These are phyloP conservation scores for Neodiprion fabricii DNA, from an alignment of 1,140 invertebrate species.

Conservation along the genomic window DNA sequence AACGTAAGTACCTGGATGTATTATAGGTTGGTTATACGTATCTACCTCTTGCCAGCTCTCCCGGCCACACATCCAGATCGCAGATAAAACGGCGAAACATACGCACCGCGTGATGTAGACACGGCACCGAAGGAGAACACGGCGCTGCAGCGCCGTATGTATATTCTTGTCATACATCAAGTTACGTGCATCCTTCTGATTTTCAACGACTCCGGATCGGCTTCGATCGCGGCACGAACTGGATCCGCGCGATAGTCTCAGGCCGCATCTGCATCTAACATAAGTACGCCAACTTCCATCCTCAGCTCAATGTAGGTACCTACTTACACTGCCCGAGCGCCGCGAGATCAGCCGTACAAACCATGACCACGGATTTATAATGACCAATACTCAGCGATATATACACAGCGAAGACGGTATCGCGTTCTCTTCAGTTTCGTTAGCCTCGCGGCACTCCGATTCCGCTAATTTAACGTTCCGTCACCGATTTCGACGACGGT, in stretches of 20 bases:
- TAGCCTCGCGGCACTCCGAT: background rate
- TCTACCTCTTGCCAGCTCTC: conserved; percentile 16
- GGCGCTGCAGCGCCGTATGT: background rate
- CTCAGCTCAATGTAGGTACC: background rate
- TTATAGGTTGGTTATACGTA: background rate
- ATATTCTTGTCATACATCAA: conserved; percentile 7
- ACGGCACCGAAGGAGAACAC: conserved; percentile 12
- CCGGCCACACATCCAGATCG: conserved; percentile 46
- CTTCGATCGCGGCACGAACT: background rate
- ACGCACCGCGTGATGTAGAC: conserved; percentile 20
- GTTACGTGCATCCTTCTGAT: conserved; percentile 7
- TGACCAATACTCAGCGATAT: background rate
- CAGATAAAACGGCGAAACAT: conserved; percentile 38
- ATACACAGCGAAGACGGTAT: background rate
- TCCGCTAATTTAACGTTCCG: too few relatives aligned
- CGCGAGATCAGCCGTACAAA: background rate
- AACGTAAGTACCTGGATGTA: background rate
- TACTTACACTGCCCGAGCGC: background rate
- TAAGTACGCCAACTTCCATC: conserved; percentile 1
- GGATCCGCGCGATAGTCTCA: background rate
- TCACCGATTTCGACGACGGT: too few relatives aligned
- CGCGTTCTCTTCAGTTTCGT: background rate
- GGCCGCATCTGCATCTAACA: conserved; percentile 1
- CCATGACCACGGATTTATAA: background rate
- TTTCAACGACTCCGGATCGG: background rate